Conservation (phyloP, 30 jellyfish, hydroid and myxozoan species). For the Rhopilema esculentum region DNA sequence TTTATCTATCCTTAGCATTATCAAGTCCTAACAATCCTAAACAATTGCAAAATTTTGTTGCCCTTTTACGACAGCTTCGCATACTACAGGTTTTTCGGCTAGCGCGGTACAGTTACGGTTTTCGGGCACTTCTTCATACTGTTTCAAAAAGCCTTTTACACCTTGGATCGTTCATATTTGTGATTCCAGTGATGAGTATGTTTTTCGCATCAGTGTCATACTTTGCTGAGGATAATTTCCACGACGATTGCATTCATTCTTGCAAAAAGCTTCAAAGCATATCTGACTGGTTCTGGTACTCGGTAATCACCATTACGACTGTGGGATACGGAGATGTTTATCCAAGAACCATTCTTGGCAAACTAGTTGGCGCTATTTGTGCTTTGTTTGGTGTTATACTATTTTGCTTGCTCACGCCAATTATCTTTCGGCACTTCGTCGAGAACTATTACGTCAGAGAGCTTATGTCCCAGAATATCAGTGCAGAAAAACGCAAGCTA, state of each 20-base stretch:
- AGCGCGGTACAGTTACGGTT: slow-evolving; percentile 68
- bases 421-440: slow-evolving; percentile 70
- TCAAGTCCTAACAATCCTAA: not conserved
- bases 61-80: slow-evolving; percentile 45
- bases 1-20: slow-evolving; percentile 7
- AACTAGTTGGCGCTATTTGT: slow-evolving; percentile 69
- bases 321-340: slow-evolving; percentile 93
- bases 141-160: slow-evolving; percentile 42
- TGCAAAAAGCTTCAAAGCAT: slow-evolving; percentile 41
- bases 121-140: slow-evolving; percentile 62
- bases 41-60: not conserved
- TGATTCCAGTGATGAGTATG: slow-evolving; percentile 51
- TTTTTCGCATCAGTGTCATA: slow-evolving; percentile 68
- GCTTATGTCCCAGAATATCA: slow-evolving; percentile 4
- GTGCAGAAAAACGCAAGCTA: not conserved
- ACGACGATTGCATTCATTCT: not conserved
- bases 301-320: slow-evolving; percentile 80
- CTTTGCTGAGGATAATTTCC: slow-evolving; percentile 38
- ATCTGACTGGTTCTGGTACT: slow-evolving; percentile 82
- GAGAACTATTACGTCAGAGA: slow-evolving; percentile 47
- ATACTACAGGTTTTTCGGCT: slow-evolving; percentile 75
- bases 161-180: slow-evolving; percentile 27
- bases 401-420: slow-evolving; percentile 84
- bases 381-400: slow-evolving; percentile 72
- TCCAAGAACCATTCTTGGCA: slow-evolving; percentile 80